Conservation (phyloP, 2,113 vertebrate genomes). For the Peromyscus maniculatus region DNA sequence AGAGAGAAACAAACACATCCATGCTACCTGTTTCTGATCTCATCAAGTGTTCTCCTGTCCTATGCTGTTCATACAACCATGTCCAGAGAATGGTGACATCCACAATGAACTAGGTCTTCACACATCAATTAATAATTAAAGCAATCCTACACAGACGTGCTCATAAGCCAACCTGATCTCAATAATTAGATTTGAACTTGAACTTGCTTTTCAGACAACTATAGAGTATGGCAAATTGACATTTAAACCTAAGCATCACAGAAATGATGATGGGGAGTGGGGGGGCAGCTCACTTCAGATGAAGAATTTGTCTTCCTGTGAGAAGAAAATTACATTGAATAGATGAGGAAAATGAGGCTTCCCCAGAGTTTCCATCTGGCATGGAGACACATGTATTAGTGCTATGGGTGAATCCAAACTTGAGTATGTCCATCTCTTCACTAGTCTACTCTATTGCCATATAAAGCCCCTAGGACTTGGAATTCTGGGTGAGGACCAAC, state of each 20-base stretch:
- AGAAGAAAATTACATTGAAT: neutral
- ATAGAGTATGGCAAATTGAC: neutral
- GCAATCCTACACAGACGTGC: too few relatives aligned
- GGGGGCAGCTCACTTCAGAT: neutral
- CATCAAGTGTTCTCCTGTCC: too few relatives aligned
- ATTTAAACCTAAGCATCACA: neutral
- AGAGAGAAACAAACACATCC: neutral
- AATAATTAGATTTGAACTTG: neutral
- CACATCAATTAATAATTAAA: neutral
- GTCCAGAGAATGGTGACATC: neutral
- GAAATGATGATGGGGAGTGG: too few relatives aligned
- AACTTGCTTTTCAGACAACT: neutral
- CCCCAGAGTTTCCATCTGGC: neutral
- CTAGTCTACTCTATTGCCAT: neutral
- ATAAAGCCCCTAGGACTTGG: neutral
- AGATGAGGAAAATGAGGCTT: neutral
- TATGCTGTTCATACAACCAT: neutral
- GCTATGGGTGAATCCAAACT: neutral
- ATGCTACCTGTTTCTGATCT: neutral
- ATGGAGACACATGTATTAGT: too few relatives aligned
- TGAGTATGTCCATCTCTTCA: neutral
- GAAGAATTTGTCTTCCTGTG: neutral
- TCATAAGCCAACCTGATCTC: neutral
- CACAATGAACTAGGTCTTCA: neutral
- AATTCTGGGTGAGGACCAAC: neutral